Evolutionary conservation across 2,797 vertebrate genomes (phyloP).

Genomic region (Premnoplex brunnescens): DNA sequence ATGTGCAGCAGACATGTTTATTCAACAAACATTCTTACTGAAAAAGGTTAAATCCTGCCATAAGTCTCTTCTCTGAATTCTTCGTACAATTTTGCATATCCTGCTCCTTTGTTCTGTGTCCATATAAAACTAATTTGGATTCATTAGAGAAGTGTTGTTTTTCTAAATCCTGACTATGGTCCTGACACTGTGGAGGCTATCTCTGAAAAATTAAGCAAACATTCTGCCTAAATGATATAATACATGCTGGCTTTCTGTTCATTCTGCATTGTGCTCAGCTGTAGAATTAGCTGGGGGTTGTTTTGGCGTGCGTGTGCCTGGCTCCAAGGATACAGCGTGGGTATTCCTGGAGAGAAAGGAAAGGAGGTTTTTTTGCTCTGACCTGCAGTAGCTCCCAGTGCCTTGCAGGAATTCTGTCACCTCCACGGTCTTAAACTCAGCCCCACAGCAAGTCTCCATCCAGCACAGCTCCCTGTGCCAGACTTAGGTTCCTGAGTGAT

Average conservation of each 20-base stretch:
- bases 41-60: not conserved
- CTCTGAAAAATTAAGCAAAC: not conserved
- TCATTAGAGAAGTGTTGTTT: not conserved
- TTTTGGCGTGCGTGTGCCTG: rapidly evolving
- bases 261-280: not conserved
- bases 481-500: not conserved
- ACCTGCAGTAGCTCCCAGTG: not conserved
- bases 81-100: not conserved
- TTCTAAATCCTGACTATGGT: not conserved
- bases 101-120: not conserved
- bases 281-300: rapidly evolving
- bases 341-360: not conserved
- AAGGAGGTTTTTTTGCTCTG: not conserved
- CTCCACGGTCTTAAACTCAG: not conserved
- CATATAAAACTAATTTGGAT: not conserved
- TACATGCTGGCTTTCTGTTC: not conserved
- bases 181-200: not conserved
- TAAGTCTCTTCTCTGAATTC: not conserved
- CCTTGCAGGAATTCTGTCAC: not conserved
- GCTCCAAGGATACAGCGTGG: not conserved
- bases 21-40: not conserved
- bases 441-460: not conserved
- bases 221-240: not conserved
- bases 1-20: not conserved
- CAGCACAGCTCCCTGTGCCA: not conserved